Evolutionary conservation across 1,140 invertebrate genomes (phyloP).

Genomic region (Drosophila ogumai): DNA sequence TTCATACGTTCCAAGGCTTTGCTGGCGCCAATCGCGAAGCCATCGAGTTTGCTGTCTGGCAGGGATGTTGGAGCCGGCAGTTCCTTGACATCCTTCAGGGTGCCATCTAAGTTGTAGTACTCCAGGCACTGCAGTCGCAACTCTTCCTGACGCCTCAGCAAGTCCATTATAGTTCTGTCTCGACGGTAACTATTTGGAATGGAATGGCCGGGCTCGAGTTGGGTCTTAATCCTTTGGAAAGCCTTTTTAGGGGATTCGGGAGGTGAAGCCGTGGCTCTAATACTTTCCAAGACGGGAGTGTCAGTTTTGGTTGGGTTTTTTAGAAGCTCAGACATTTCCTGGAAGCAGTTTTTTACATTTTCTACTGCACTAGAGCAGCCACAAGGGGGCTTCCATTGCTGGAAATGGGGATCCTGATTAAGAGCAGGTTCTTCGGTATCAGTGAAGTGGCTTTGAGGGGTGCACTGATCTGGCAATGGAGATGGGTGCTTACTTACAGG

Average conservation of each 20-base stretch:
- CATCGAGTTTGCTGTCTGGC: neutral
- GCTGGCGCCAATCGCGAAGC: conserved; percentile 6
- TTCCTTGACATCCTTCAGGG: neutral
- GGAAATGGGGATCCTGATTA: too few relatives aligned
- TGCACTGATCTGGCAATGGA: neutral
- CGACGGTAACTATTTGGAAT: neutral
- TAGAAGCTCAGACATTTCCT: conserved; percentile 14
- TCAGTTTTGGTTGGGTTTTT: neutral
- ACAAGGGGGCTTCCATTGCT: neutral
- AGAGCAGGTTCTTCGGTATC: neutral
- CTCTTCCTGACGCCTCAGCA: neutral
- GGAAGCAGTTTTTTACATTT: conserved; percentile 17
- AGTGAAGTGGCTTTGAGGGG: neutral
- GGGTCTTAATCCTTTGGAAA: neutral
- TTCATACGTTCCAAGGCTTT: conserved; percentile 24
- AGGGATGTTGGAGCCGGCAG: neutral
- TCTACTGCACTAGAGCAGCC: conserved; percentile 2
- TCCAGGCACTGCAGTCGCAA: conserved; percentile 25
- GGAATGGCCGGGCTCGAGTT: neutral
- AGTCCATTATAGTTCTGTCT: neutral
- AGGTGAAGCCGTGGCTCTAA: neutral
- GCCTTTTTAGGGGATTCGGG: neutral
- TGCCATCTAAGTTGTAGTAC: conserved; percentile 39
- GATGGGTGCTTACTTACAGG: neutral
- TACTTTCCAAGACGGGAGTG: too few relatives aligned